These are phyloP conservation scores for Lepus oiostolus DNA, from an alignment of 2,797 vertebrate genomes.

Conservation along the genomic window DNA sequence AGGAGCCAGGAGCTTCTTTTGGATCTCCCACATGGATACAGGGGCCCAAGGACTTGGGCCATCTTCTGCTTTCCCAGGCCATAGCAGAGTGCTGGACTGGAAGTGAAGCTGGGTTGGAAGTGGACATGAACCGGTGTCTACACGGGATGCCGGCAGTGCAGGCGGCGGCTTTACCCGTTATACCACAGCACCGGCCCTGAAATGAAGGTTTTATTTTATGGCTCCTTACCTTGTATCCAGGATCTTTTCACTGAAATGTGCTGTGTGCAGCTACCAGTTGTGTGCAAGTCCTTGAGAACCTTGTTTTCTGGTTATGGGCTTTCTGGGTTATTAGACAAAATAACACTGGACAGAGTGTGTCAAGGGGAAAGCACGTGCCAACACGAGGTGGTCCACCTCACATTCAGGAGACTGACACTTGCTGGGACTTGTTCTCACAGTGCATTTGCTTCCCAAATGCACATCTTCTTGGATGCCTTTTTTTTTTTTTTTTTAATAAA, in stretches of 20 bases:
- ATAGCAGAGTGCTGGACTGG: too few species aligned
- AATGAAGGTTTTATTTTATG: conserved; percentile 35
- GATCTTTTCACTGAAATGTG: background rate
- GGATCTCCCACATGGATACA: too few species aligned
- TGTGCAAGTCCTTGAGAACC: background rate
- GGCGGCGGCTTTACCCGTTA: too few species aligned
- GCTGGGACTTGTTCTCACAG: background rate
- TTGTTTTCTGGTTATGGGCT: background rate
- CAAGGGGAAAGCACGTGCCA: background rate
- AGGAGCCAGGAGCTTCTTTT: too few species aligned
- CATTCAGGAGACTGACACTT: background rate
- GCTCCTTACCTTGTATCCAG: background rate
- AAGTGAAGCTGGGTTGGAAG: too few species aligned
- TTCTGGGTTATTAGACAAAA: background rate
- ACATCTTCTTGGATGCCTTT: background rate
- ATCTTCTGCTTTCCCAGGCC: too few species aligned
- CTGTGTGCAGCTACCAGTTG: background rate
- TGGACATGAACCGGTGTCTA: too few species aligned
- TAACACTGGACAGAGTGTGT: background rate
- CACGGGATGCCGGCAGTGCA: too few species aligned
- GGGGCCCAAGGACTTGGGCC: too few species aligned
- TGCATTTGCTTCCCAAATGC: background rate
- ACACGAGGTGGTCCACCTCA: background rate
- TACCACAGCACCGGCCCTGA: background rate
- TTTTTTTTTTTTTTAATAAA: background rate